Base-by-base conservation (phyloP, 1,140 invertebrate species). In the Drosophila yakuba region DNA sequence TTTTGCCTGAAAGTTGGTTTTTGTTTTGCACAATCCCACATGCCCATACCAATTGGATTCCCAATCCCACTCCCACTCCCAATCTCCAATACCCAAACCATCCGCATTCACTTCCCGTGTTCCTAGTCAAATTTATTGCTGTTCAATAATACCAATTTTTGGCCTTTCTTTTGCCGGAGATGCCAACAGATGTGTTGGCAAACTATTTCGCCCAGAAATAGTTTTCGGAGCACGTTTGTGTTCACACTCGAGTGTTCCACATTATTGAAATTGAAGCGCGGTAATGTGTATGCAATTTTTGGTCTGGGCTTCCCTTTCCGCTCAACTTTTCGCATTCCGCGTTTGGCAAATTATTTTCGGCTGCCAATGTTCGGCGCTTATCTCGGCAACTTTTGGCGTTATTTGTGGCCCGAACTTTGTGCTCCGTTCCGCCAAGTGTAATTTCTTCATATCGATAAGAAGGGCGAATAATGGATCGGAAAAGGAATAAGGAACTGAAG, bases 131-230 rank as follows among this genome's bases (percentile, higher is more conserved):
- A 90, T 90, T 90, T 86, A 86, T 86, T 90, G 81, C 81, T 69
- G 78, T 81, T 78, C 85, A 89, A 89, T 88, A 88, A 78, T 79
- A 81, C 71, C 61, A 80, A 72, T 78, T 78, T 77, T 78, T 72
- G 68, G 68, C 64, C 56, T 56, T 86, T 71, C 72, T 78, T 73
- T 56, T 63, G 55, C 39, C 51, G 32, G 61, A 47, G 73, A 67
- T 58, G 54, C 73, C 73, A 68, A 64, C 72, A 63, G 71, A 74
- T 74, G 71, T 67, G 73, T 76, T 76, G 74, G 74, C 57, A 67
- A 90, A 90, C 84, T 85, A 85, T 90, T 79, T 71, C 57, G 44
- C 14, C 44, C 44, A 15, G 28, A 28, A 76, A 85, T 80, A 81
- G 77, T 84, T 84, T 67, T 75, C 50, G 78, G 47, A 51, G 67